Evolutionary conservation across 2,113 vertebrate genomes (phyloP), one percentile per base, ranked within the genome.

Genomic region (Salvelinus alpinus): DNA sequence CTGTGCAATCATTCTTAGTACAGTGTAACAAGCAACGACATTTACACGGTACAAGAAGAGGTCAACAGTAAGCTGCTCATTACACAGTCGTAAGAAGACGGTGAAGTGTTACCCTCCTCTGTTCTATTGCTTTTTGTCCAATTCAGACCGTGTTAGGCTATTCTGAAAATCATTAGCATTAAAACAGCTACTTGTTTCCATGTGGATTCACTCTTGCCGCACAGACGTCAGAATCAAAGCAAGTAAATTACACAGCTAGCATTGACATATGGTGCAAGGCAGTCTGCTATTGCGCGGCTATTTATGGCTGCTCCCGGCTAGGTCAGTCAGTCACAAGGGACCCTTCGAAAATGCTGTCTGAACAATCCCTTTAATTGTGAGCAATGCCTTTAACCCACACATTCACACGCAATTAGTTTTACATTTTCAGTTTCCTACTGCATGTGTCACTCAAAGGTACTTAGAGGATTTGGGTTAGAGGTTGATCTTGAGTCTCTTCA

Each of bases 401-500:
- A 66, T 47, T 20, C 27, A 29, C 22, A 76, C 74, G 82, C 69
- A 66, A 78, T 76, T 6, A 0, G 38, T 71, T 74, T 77, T 16
- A 71, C 31, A 80, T 81, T 85, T 80, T 70, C 67, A 75, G 77
- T 71, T 72, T 70, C 78, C 80, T 78, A 68, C 14, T 62, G 78
- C 67, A 70, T 79, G 76, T 79, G 85, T 89, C 80, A 72, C 65
- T 84, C 81, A 86, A 86, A 82, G 83, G 73, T 67, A 51, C 78
- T 83, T 78, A 77, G 76, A 80, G 82, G 80, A 65, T 73, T 71
- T 71, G 80, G 81, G 87, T 85, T 71, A 18, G 70, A 77, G 86
- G 78, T 73, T 14, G 3, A 69, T 77, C 80, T 82, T 82, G 85
- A 85, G 86, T 89, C 85, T 72, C 76, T 85, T 88, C 86, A 86